Conservation (phyloP, 2,113 vertebrate species). For the Channa argus region DNA sequence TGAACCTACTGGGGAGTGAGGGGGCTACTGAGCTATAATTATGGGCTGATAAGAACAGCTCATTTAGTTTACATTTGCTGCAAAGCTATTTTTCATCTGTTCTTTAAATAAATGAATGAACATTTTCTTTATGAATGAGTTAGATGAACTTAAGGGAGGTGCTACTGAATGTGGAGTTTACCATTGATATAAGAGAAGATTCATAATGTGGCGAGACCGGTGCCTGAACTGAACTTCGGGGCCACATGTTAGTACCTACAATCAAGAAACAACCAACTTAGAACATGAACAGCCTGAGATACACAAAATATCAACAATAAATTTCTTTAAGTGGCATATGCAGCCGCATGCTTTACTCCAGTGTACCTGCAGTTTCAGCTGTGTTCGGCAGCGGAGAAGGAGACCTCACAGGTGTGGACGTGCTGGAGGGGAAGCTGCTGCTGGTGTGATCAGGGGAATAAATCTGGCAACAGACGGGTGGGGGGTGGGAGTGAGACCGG, state of each 20-base stretch:
- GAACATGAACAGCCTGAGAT: not conserved
- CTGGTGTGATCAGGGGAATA: constrained; percentile 98
- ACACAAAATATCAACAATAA: not conserved
- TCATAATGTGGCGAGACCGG: constrained; percentile 77
- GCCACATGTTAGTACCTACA: constrained; percentile 76
- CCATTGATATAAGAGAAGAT: constrained; percentile 81
- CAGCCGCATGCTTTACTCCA: not conserved
- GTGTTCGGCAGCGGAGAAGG: constrained; percentile 91
- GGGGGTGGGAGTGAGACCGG: constrained; percentile 44
- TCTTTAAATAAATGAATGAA: too few species aligned
- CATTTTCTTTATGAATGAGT: not conserved
- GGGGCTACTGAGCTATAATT: too few species aligned
- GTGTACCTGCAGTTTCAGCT: constrained; percentile 73
- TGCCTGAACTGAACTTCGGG: constrained; percentile 66
- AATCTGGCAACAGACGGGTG: constrained; percentile 87
- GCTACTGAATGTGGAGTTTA: constrained; percentile 48
- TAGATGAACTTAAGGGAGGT: not conserved
- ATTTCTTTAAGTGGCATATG: not conserved
- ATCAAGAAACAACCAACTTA: constrained; percentile 21
- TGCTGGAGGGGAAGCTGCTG: constrained; percentile 97
- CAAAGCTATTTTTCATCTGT: too few species aligned
- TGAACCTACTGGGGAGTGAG: too few species aligned
- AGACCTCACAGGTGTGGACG: constrained; percentile 94
- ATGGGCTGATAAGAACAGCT: too few species aligned
- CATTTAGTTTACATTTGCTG: too few species aligned